A percentile compares a stretch with the other conserved stretches of the same genome.
Evolutionary conservation across 35 echinoderm and acorn worm genomes (phyloP).

Genomic region (Apostichopus parvimensis): DNA sequence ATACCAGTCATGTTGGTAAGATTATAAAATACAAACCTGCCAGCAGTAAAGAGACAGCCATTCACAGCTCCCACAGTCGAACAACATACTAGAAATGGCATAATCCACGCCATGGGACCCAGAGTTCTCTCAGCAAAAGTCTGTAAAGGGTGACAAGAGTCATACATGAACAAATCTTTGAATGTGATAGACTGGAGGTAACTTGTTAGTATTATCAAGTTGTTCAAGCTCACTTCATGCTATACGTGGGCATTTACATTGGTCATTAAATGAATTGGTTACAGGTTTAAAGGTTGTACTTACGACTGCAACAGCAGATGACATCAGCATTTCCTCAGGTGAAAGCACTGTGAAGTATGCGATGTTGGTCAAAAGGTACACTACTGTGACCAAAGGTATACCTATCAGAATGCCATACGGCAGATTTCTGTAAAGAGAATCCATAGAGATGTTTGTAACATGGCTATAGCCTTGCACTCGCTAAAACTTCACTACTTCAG

Average conservation of each 20-base stretch:
- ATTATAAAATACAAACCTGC: slow-evolving; percentile 35
- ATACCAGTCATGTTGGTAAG: too few species aligned
- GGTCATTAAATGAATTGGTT: too few species aligned
- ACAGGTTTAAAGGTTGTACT: slow-evolving; percentile 30
- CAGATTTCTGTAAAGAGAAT: slow-evolving; percentile 65
- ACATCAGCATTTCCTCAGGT: slow-evolving; percentile 64
- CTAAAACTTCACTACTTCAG: too few species aligned
- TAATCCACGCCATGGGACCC: slow-evolving; percentile 68
- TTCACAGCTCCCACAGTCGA: slow-evolving; percentile 74
- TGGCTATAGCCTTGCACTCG: too few species aligned
- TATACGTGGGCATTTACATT: too few species aligned
- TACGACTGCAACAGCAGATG: slow-evolving; percentile 82
- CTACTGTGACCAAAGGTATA: slow-evolving; percentile 60
- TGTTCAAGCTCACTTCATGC: too few species aligned
- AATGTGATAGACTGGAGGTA: too few species aligned
- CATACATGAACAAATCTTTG: too few species aligned
- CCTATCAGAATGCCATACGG: slow-evolving; percentile 65
- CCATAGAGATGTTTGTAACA: too few species aligned
- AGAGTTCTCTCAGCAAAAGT: slow-evolving; percentile 63
- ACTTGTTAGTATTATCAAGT: too few species aligned
- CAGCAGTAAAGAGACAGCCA: slow-evolving; percentile 64
- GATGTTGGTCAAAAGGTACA: slow-evolving; percentile 81
- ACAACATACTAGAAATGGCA: slow-evolving; percentile 60
- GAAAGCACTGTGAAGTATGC: slow-evolving; percentile 87
- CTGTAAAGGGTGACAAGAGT: slow-evolving; percentile 44